Conservation (phyloP, 2,113 vertebrate species). For the Actenoides hombroni region DNA sequence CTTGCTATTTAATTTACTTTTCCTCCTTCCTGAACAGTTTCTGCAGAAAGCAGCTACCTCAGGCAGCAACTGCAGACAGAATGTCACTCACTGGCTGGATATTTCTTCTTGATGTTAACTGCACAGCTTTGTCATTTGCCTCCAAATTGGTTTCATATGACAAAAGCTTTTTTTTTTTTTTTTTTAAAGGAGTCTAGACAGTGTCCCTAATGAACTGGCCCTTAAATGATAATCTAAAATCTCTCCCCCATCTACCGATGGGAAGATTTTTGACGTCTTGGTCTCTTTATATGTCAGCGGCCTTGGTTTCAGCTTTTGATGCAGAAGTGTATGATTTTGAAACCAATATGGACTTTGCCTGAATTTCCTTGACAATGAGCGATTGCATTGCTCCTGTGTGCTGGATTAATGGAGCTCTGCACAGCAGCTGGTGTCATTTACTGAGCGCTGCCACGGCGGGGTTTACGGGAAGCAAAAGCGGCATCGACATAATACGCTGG, state of each 20-base stretch:
- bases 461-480: background rate
- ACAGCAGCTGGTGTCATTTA: background rate
- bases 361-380: background rate
- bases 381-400: background rate
- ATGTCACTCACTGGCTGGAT: background rate
- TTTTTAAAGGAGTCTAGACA: slow-evolving; percentile 36
- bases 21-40: background rate
- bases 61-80: background rate
- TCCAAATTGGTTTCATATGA: slow-evolving; percentile 41
- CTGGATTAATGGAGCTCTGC: background rate
- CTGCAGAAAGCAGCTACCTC: background rate
- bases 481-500: background rate
- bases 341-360: background rate
- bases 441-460: background rate
- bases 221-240: background rate
- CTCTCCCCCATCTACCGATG: background rate
- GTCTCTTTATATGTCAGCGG: background rate
- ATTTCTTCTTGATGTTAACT: background rate
- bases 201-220: background rate
- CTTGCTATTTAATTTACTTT: background rate
- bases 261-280: background rate
- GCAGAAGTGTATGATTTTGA: background rate
- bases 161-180: background rate
- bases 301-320: background rate
- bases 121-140: slow-evolving; percentile 32